phyloP scores from a whole-genome alignment of 2,113 vertebrate species.

The Ceyx margarethae region DNA sequence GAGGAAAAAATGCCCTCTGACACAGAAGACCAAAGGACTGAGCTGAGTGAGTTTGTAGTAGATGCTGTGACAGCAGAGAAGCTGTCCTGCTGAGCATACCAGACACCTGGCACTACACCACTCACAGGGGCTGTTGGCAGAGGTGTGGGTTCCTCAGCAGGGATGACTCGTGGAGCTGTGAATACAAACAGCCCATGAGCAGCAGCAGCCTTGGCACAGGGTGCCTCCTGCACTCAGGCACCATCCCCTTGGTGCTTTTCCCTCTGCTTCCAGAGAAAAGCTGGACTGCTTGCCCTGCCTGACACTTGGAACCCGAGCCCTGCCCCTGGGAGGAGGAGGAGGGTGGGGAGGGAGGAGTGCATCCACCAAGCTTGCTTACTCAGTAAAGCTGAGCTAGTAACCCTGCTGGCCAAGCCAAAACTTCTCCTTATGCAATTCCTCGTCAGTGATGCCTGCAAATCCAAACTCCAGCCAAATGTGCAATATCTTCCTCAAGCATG shows the following conservation, averaged over 20 bases:
- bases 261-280: neutral
- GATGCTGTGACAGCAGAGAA: neutral
- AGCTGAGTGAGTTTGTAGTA: neutral
- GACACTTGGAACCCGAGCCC: neutral
- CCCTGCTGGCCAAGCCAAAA: neutral
- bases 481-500: neutral
- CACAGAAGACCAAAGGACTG: neutral
- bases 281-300: neutral
- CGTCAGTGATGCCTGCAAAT: neutral
- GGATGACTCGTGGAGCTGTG: slow-evolving; percentile 22
- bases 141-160: neutral
- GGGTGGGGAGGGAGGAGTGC: slow-evolving; percentile 7
- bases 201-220: neutral
- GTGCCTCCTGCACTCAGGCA: neutral
- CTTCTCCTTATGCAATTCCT: neutral
- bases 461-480: fast-evolving
- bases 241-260: neutral
- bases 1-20: neutral
- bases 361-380: neutral
- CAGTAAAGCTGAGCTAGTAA: neutral
- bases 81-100: neutral
- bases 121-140: neutral
- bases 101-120: neutral
- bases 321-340: slow-evolving; percentile 4
- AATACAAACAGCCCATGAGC: neutral